Evolutionary conservation across 30 jellyfish, hydroid and myxozoan genomes (phyloP).

Genomic region (Aurelia aurita): DNA sequence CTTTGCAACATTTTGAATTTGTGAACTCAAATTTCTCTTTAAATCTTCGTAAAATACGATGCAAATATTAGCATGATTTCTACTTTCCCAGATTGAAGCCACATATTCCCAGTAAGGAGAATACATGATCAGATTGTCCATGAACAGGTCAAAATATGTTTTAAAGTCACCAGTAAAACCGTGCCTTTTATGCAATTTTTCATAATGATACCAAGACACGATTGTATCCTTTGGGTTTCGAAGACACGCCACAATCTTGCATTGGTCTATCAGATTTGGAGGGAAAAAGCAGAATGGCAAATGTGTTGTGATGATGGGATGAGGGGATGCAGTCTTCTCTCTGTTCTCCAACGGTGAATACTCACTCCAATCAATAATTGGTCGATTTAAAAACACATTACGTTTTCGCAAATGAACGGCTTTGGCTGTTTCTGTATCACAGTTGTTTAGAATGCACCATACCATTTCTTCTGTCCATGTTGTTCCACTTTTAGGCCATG

Average conservation of each 20-base stretch:
- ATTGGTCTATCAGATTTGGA: not conserved
- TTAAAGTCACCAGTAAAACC: not conserved
- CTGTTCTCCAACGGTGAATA: too few relatives aligned
- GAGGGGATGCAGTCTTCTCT: not conserved
- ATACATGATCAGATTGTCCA: not conserved
- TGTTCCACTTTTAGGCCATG: too few relatives aligned
- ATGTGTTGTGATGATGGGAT: constrained; percentile 2
- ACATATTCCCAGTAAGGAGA: constrained; percentile 1
- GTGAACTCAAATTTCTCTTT: not conserved
- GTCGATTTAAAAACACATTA: too few relatives aligned
- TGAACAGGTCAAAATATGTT: not conserved
- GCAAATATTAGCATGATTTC: constrained; percentile 14
- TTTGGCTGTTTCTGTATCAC: too few relatives aligned
- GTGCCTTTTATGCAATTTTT: not conserved
- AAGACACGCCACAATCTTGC: constrained; percentile 17
- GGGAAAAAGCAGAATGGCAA: constrained; percentile 14
- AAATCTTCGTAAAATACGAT: constrained; percentile 14
- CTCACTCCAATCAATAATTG: too few relatives aligned
- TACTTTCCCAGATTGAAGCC: not conserved
- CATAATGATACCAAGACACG: constrained; percentile 2
- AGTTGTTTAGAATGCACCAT: too few relatives aligned
- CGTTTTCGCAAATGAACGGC: too few relatives aligned
- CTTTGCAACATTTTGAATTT: not conserved
- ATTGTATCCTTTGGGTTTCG: constrained; percentile 37
- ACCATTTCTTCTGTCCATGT: too few relatives aligned